phyloP scores from a whole-genome alignment of 2,888 invertebrate genomes.

The Ephialtes manifestator region DNA sequence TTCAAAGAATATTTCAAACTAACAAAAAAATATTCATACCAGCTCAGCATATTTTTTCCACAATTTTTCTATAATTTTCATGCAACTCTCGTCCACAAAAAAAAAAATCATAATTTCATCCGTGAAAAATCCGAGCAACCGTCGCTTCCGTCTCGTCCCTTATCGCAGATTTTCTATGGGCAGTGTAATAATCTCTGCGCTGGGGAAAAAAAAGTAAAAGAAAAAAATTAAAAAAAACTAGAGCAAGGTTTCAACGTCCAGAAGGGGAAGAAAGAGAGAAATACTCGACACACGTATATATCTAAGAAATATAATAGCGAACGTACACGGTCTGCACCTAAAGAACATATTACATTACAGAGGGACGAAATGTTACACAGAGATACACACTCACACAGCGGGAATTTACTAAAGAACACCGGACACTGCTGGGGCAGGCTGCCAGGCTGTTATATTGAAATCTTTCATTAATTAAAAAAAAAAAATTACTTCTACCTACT shows the following conservation, averaged over 20 bases:
- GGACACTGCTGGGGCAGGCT: conserved; percentile 74
- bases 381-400: conserved; percentile 37
- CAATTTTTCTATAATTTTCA: neutral
- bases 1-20: too few species aligned
- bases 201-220: neutral
- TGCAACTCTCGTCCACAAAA: neutral
- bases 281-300: conserved; percentile 80
- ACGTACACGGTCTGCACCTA: conserved; percentile 45
- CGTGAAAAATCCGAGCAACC: conserved; percentile 1
- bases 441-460: conserved; percentile 82
- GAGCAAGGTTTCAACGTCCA: neutral
- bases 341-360: conserved; percentile 29
- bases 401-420: conserved; percentile 68
- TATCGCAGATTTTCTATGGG: neutral
- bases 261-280: conserved; percentile 71
- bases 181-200: neutral
- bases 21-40: too few species aligned
- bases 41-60: too few species aligned
- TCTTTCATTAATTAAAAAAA: conserved; percentile 78
- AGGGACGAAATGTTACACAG: neutral
- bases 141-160: neutral
- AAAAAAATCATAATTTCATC: neutral
- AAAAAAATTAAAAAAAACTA: neutral
- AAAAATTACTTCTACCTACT: conserved; percentile 70
- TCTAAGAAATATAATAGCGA: conserved; percentile 59